Percentiles rank a stretch among this genome's conserved stretches.
Evolutionary conservation across 2,888 invertebrate species (phyloP).

Genomic region (Nephrotoma flavescens): DNA sequence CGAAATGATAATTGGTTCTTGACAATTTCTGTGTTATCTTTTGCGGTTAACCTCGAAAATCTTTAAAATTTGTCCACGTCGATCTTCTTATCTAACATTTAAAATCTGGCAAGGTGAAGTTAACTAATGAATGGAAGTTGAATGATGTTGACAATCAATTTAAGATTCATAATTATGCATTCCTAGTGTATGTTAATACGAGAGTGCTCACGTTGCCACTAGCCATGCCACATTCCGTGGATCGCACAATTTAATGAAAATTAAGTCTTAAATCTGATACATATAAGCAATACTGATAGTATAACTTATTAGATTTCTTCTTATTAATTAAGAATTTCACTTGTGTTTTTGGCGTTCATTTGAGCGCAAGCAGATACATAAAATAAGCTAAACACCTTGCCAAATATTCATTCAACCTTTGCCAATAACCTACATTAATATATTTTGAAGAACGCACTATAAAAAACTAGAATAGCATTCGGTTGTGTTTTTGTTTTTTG

Average conservation of each 20-base stretch:
- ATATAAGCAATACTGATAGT: no score
- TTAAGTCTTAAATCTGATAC: no score
- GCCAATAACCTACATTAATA: not conserved
- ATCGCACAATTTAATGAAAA: no score
- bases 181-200: no score
- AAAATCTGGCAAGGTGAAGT: no score
- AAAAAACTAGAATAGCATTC: not conserved
- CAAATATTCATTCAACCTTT: not conserved
- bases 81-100: not conserved
- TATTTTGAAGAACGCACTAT: not conserved
- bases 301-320: not conserved
- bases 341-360: not conserved
- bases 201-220: no score
- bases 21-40: not conserved
- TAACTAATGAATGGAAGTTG: no score
- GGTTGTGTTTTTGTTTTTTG: not conserved
- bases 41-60: not conserved
- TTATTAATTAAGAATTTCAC: not conserved
- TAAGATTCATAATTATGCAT: no score
- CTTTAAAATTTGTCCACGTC: not conserved
- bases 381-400: not conserved
- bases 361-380: not conserved
- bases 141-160: no score
- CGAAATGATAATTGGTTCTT: not conserved
- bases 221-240: no score